Evolutionary conservation across 2,888 invertebrate genomes (phyloP), one percentile per base, ranked within the genome.

Genomic region (Euzetes globulus): DNA sequence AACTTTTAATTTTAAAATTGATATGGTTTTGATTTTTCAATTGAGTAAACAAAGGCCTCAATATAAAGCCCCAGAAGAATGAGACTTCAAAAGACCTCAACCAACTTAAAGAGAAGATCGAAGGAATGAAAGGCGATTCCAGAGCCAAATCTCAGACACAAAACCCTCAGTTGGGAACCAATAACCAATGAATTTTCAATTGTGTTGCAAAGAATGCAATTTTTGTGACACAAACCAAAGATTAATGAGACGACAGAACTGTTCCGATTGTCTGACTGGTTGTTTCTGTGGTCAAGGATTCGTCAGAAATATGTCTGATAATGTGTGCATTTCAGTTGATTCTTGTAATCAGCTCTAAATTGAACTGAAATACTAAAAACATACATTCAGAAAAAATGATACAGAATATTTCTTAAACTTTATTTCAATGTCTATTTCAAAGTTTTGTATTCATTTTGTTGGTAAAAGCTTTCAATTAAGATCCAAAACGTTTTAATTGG

Each of bases 11-110:
- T n/a, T n/a, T n/a, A n/a, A n/a, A n/a, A n/a, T n/a, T n/a, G n/a
- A n/a, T n/a, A n/a, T n/a, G n/a, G n/a, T n/a, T n/a, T n/a, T n/a
- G n/a, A n/a, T n/a, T n/a, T n/a, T n/a, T n/a, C n/a, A n/a, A n/a
- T n/a, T n/a, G n/a, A n/a, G n/a, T n/a, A n/a, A n/a, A n/a, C n/a
- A n/a, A n/a, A n/a, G n/a, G n/a, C n/a, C n/a, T n/a, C n/a, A n/a
- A n/a, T n/a, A n/a, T n/a, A n/a, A 94, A 94, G 81, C 90, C 91
- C 80, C 91, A 91, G 83, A 88, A 91, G 77, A 91, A 91, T 82
- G 91, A 92, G 80, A 88, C 91, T 0, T 86, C 88, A 73, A 90
- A 90, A 79, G 91, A 92, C 81, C 85, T 92, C 63, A 91, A 92
- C 81, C 88, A 90, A 78, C 83, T 92, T 41, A 83, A 82, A 77